These are phyloP conservation scores for Nymphicus hollandicus DNA, from an alignment of 2,113 vertebrate genomes.

Conservation along the genomic window DNA sequence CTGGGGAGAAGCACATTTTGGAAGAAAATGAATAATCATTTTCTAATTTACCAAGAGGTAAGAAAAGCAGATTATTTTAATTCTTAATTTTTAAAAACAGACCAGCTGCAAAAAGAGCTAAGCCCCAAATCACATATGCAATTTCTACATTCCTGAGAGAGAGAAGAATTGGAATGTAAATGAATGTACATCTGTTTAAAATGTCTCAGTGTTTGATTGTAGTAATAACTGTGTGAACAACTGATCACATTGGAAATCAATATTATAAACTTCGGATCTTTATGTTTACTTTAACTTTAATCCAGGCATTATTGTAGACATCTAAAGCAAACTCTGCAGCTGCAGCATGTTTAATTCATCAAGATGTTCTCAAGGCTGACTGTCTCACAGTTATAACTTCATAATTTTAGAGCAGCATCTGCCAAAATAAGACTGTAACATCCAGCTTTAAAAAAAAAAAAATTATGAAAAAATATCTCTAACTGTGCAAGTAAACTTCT, in stretches of 20 bases:
- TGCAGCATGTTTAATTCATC: constrained; percentile 74
- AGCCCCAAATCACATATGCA: not conserved
- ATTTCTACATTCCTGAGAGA: constrained; percentile 8
- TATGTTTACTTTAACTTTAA: constrained; percentile 62
- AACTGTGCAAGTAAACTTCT: constrained; percentile 32
- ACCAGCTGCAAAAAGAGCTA: constrained; percentile 32
- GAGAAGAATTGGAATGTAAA: not conserved
- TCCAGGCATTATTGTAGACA: constrained; percentile 58
- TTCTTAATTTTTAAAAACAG: constrained; percentile 17
- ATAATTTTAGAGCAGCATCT: constrained; percentile 62
- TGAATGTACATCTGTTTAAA: constrained; percentile 38
- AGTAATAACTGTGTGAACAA: constrained; percentile 26
- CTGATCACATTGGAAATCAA: constrained; percentile 55
- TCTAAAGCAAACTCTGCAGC: constrained; percentile 66
- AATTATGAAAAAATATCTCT: constrained; percentile 37
- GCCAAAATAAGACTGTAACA: constrained; percentile 54
- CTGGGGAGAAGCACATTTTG: not conserved
- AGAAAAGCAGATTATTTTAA: constrained; percentile 23
- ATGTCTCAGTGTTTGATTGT: constrained; percentile 39
- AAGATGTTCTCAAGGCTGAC: constrained; percentile 57
- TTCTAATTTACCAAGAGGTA: not conserved
- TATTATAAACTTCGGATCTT: constrained; percentile 55
- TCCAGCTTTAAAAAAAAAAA: not conserved
- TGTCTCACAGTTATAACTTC: constrained; percentile 41
- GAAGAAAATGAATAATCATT: not conserved